phyloP scores from a whole-genome alignment of 2,888 invertebrate species.

The Parnassius mnemosyne region DNA sequence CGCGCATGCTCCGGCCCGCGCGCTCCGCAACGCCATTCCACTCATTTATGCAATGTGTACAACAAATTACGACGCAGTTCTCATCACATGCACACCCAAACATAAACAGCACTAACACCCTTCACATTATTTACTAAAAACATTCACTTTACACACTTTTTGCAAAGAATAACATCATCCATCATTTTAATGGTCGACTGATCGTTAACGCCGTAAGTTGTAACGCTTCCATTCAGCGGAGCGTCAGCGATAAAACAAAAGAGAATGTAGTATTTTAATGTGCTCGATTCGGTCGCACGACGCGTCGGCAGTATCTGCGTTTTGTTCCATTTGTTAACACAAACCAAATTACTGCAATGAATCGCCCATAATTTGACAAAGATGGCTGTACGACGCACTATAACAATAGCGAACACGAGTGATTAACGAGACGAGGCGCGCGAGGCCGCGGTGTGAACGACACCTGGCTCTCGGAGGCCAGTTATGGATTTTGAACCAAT shows the following conservation, averaged over 20 bases:
- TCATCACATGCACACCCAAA: conserved; percentile 64
- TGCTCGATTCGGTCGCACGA: conserved; percentile 58
- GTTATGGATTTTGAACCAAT: conserved; percentile 81
- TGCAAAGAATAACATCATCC: conserved; percentile 73
- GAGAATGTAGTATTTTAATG: conserved; percentile 64
- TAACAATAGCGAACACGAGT: conserved; percentile 79
- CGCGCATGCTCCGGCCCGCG: conserved; percentile 79
- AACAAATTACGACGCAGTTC: conserved; percentile 77
- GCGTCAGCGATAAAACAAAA: conserved; percentile 76
- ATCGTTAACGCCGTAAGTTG: conserved; percentile 70
- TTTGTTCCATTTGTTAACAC: conserved; percentile 66
- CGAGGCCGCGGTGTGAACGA: conserved; percentile 82
- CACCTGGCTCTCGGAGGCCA: conserved; percentile 80
- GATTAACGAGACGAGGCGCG: conserved; percentile 79
- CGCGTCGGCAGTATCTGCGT: conserved; percentile 52
- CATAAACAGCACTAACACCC: conserved; percentile 67
- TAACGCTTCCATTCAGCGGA: conserved; percentile 76
- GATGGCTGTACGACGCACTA: conserved; percentile 78
- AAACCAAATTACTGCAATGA: conserved; percentile 68
- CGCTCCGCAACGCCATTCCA: conserved; percentile 80
- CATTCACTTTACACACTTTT: conserved; percentile 72
- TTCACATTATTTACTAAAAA: conserved; percentile 71
- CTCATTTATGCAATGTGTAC: conserved; percentile 78
- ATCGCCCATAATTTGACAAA: conserved; percentile 77
- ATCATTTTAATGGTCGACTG: conserved; percentile 77